These are phyloP conservation scores for Dinoponera quadriceps DNA, from an alignment of 1,140 invertebrate genomes.

Conservation along the genomic window DNA sequence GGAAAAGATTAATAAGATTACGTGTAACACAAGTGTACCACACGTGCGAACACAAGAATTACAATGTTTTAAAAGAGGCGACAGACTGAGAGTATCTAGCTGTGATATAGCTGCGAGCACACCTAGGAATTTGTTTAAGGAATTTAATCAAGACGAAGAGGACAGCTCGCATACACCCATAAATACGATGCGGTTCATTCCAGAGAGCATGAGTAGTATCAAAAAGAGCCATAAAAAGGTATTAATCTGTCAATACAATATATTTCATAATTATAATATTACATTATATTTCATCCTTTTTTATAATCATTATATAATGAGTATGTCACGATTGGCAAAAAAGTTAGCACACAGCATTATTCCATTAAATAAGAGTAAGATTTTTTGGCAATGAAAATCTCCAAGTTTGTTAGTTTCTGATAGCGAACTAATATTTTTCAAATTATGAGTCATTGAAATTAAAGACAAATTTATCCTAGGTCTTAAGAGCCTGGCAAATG, in stretches of 20 bases:
- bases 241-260: constrained; percentile 26
- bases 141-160: constrained; percentile 74
- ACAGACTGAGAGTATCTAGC: constrained; percentile 12
- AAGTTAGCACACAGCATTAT: neutral
- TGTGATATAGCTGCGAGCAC: constrained; percentile 73
- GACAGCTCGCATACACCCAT: constrained; percentile 76
- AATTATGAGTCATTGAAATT: no score
- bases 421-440: no score
- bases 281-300: neutral
- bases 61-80: constrained; percentile 61
- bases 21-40: no score
- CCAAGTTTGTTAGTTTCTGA: no score
- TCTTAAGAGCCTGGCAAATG: no score
- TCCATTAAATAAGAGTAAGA: neutral
- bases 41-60: constrained; percentile 68
- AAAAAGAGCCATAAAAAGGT: constrained; percentile 83
- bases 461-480: no score
- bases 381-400: neutral
- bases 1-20: constrained; percentile 73
- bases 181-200: constrained; percentile 77
- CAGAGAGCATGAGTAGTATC: constrained; percentile 82
- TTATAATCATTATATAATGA: constrained; percentile 25
- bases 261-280: no score
- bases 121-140: constrained; percentile 79
- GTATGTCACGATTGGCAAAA: neutral